Percentiles rank a stretch among this genome's conserved stretches.
Evolutionary conservation across 2,888 invertebrate species (phyloP).

Genomic region (Nomada goodeniana): DNA sequence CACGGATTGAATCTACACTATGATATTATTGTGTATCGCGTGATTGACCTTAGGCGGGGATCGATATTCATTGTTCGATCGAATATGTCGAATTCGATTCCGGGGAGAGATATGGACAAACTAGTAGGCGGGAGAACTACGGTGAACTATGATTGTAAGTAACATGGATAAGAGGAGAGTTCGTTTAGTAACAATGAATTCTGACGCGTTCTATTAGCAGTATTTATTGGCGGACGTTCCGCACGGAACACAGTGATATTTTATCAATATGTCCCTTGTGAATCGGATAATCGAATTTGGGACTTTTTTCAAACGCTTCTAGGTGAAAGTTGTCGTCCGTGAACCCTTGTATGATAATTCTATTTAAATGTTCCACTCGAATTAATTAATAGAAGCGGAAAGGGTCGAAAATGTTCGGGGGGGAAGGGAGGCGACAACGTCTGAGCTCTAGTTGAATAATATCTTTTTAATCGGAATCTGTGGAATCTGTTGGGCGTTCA

Average conservation of each 20-base stretch:
- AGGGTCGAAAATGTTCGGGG: constrained; percentile 1
- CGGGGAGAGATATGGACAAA: neutral
- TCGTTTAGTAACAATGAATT: constrained; percentile 74
- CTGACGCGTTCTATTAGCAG: constrained; percentile 81
- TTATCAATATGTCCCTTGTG: constrained; percentile 71
- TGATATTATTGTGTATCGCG: neutral
- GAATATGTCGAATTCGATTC: neutral
- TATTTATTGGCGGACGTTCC: constrained; percentile 78
- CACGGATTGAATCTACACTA: constrained; percentile 42
- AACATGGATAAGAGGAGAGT: neutral
- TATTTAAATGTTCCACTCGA: constrained; percentile 38
- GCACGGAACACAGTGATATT: constrained; percentile 76
- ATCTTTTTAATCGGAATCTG: constrained; percentile 36
- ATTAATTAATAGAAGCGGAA: neutral
- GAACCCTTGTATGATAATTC: constrained; percentile 29
- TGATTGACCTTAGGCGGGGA: too few relatives aligned
- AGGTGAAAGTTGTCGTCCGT: constrained; percentile 44
- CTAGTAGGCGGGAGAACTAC: neutral
- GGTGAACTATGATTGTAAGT: neutral
- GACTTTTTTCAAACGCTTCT: constrained; percentile 74
- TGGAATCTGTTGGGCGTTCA: constrained; percentile 20
- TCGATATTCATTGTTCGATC: neutral
- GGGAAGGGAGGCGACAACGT: neutral
- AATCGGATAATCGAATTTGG: constrained; percentile 61
- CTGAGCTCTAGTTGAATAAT: constrained; percentile 5